Conservation (phyloP, 2,888 invertebrate species). For the Lepidocyrtinus sp. region DNA sequence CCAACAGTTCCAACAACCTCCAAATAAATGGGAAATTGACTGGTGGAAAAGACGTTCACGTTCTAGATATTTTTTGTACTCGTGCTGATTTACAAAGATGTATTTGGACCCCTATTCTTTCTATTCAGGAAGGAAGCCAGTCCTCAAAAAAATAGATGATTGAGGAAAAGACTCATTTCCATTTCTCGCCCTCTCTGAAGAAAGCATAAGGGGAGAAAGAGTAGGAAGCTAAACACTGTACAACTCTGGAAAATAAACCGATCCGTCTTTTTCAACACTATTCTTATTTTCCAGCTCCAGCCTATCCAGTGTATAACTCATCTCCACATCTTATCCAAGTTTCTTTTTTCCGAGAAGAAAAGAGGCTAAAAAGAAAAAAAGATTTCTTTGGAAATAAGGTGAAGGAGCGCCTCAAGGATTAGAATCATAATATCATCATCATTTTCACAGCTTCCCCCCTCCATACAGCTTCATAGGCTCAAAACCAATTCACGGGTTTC, state of each 20-base stretch:
- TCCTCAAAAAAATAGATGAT: not conserved
- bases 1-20: too few relatives aligned
- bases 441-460: too few relatives aligned
- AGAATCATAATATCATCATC: conserved; percentile 28
- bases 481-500: not conserved
- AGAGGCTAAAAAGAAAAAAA: conserved; percentile 16
- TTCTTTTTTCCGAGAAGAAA: not conserved
- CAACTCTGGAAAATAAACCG: not conserved
- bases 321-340: not conserved
- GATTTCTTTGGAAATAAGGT: conserved; percentile 33
- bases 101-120: not conserved
- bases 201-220: conserved; percentile 2
- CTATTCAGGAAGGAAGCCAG: not conserved
- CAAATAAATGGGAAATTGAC: not conserved
- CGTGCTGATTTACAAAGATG: not conserved
- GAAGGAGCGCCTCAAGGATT: conserved; percentile 33
- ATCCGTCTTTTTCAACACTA: not conserved
- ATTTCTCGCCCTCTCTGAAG: not conserved
- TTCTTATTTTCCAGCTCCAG: not conserved
- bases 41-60: not conserved
- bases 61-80: not conserved
- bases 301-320: not conserved
- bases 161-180: not conserved
- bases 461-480: too few relatives aligned
- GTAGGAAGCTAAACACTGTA: not conserved